Evolutionary conservation across 1,140 invertebrate species (phyloP), one percentile per base, ranked within the genome.

Genomic region (Ceratina calcarata): DNA sequence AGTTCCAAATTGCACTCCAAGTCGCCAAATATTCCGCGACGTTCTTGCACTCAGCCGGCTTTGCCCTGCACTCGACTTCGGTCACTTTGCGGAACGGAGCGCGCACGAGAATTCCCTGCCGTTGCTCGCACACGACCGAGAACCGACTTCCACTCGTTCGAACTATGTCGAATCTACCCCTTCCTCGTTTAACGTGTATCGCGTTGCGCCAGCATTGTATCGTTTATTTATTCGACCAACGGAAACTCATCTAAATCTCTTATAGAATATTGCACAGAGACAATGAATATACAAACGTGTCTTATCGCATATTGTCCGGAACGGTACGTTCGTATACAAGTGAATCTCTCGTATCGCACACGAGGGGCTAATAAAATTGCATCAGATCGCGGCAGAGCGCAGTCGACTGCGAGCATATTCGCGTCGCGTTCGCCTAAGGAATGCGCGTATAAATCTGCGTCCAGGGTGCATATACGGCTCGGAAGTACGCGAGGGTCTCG

Each of bases 1-100:
- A 81, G 83, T 84, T 77, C 72, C n/a, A 65, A 84, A 84, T 81
- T 83, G 64, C 65, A 71, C 83, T 81, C 67, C 37, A 84, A 74
- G 79, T 77, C 51, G 66, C 66, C 82, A 84, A 85, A 84, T 84
- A 83, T 84, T 77, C 75, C 82, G 70, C 70, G 60, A 73, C 60
- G 73, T 82, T 81, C 82, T 81, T 81, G 83, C 77, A 84, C 74
- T 83, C 78, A 69, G 73, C 58, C 66, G 77, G 75, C 77, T 79
- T 79, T 79, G 70, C 77, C 82, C 68, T 67, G 78, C 82, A 65
- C 82, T 69, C 72, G 70, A 76, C 82, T 79, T 79, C 53, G 77
- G 77, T 74, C 77, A 79, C 77, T 76, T 72, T 76, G 77, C 66
- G 75, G 57, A 70, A 16, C 70, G 80, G 67, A 64, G 71, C 70